Evolutionary conservation across 2,113 vertebrate genomes (phyloP).

Genomic region (Rhinolophus sinicus): DNA sequence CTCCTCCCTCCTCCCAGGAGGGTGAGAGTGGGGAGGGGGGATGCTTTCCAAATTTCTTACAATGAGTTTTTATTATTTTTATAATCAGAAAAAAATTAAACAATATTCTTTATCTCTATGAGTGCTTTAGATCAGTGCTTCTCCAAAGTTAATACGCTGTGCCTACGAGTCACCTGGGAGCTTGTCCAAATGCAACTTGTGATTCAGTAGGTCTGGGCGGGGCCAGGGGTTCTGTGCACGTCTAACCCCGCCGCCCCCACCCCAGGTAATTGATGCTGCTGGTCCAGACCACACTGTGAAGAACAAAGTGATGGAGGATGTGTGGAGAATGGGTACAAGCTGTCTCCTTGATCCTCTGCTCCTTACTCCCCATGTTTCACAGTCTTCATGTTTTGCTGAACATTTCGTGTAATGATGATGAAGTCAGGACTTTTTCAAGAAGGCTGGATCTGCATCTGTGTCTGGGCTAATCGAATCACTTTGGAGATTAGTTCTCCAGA

Average conservation of each 20-base stretch:
- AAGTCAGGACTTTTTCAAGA: neutral
- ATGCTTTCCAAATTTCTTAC: neutral
- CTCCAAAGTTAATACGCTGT: neutral
- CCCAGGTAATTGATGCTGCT: neutral
- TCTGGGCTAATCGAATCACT: neutral
- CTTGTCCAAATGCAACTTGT: neutral
- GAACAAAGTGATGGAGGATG: neutral
- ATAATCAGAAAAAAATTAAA: constrained; percentile 8
- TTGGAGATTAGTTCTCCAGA: constrained; percentile 8
- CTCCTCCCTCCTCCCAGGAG: neutral
- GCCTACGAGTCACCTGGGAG: neutral
- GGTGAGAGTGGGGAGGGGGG: neutral
- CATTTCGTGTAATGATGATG: neutral
- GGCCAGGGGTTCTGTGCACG: neutral
- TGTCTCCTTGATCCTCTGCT: neutral
- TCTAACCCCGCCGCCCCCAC: accelerated
- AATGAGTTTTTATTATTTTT: neutral
- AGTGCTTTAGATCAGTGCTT: neutral
- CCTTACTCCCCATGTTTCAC: accelerated
- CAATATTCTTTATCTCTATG: neutral
- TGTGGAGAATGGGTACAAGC: neutral
- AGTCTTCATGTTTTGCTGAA: neutral
- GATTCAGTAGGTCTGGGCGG: neutral
- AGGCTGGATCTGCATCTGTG: neutral
- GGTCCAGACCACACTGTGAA: neutral